phyloP scores from a whole-genome alignment of 2,797 vertebrate genomes.

The Pelodytes ibericus region DNA sequence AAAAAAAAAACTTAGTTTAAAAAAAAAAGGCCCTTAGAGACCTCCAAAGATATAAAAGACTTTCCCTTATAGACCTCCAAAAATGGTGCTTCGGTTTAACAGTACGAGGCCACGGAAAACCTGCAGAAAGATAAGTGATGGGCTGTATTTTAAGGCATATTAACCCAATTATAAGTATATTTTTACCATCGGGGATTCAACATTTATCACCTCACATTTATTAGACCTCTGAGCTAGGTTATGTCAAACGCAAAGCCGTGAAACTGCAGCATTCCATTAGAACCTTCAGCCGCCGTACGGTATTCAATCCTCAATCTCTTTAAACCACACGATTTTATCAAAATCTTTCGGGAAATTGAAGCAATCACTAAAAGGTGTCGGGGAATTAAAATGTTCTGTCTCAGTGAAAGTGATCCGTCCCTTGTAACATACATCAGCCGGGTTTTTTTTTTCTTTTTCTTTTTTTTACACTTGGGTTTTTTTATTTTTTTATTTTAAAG shows the following conservation, averaged over 20 bases:
- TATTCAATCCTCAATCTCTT: slow-evolving; percentile 81
- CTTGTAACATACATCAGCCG: slow-evolving; percentile 85
- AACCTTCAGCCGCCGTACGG: slow-evolving; percentile 71
- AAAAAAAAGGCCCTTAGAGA: no score
- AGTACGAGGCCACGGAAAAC: slow-evolving; percentile 64
- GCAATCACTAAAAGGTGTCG: slow-evolving; percentile 90
- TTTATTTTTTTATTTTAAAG: slow-evolving; percentile 68
- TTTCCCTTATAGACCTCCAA: slow-evolving; percentile 46
- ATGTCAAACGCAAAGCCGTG: slow-evolving; percentile 77
- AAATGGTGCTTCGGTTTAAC: slow-evolving; percentile 62
- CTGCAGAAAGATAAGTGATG: slow-evolving; percentile 87
- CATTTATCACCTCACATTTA: slow-evolving; percentile 89
- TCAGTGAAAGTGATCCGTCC: slow-evolving; percentile 84
- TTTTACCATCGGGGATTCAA: slow-evolving; percentile 84
- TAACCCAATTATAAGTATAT: slow-evolving; percentile 98
- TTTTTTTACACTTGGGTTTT: slow-evolving; percentile 1
- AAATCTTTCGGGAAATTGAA: slow-evolving; percentile 93
- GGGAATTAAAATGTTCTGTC: slow-evolving; percentile 91
- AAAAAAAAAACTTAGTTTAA: not conserved
- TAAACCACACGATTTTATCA: slow-evolving; percentile 92
- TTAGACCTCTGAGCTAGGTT: slow-evolving; percentile 82
- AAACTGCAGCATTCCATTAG: slow-evolving; percentile 82
- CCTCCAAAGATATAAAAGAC: slow-evolving; percentile 44
- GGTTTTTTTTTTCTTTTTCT: slow-evolving; percentile 62
- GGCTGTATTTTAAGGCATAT: slow-evolving; percentile 98